Evolutionary conservation across 2,888 invertebrate genomes (phyloP).

Genomic region (Pyrgus malvae): DNA sequence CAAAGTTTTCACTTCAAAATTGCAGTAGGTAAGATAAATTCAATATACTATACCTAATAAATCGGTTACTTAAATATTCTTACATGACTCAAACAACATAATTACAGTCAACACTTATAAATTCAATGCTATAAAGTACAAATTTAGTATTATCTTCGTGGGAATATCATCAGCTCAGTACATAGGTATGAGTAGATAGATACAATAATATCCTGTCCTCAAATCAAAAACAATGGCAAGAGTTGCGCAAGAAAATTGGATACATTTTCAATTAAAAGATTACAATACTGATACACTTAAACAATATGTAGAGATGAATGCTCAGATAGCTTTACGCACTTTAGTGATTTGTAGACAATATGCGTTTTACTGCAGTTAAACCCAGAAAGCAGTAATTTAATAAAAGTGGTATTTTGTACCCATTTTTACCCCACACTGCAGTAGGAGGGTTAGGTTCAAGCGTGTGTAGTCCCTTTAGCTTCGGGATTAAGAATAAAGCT

Average conservation of each 20-base stretch:
- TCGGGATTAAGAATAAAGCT: too few relatives aligned
- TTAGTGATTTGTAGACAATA: background rate
- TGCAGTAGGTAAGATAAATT: too few relatives aligned
- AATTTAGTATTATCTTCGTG: constrained; percentile 11
- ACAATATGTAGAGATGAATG: constrained; percentile 14
- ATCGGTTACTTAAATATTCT: too few relatives aligned
- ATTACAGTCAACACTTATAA: background rate
- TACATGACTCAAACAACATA: too few relatives aligned
- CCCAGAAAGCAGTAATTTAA: background rate
- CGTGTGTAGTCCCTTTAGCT: too few relatives aligned
- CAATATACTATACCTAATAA: too few relatives aligned
- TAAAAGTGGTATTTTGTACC: too few relatives aligned
- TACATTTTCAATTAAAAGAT: constrained; percentile 19
- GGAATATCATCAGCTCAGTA: constrained; percentile 6
- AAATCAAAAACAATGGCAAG: constrained; percentile 14
- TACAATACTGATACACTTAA: constrained; percentile 11
- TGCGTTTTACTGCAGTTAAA: background rate
- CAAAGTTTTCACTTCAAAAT: too few relatives aligned
- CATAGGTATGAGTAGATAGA: too few relatives aligned
- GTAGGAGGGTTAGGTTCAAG: too few relatives aligned
- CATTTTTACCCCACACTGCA: too few relatives aligned
- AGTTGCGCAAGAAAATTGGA: constrained; percentile 21
- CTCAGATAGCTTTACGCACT: constrained; percentile 1
- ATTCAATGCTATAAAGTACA: background rate
- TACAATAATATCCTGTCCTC: constrained; percentile 3